Evolutionary conservation across 2,797 vertebrate species (phyloP).

Genomic region (Aulostomus chinensis): DNA sequence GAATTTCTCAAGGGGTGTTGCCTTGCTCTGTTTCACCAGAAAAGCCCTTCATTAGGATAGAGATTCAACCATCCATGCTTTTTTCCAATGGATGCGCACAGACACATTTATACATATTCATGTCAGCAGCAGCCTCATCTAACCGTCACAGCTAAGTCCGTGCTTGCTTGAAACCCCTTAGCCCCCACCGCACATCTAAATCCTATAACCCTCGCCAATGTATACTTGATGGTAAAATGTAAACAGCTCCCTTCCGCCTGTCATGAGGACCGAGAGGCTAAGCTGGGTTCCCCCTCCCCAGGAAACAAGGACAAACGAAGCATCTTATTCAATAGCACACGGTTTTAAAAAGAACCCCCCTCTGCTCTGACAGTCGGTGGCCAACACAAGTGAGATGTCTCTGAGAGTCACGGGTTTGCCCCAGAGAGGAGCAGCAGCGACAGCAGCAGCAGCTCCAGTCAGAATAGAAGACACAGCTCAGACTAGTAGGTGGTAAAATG

Average conservation of each 20-base stretch:
- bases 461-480: slow-evolving; percentile 12
- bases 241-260: slow-evolving; percentile 33
- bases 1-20: slow-evolving; percentile 18
- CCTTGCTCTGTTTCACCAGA: slow-evolving; percentile 33
- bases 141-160: slow-evolving; percentile 15
- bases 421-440: no score
- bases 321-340: slow-evolving; percentile 37
- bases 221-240: slow-evolving; percentile 44
- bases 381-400: slow-evolving; percentile 23
- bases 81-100: slow-evolving; percentile 53
- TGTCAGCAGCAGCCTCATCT: slow-evolving; percentile 22
- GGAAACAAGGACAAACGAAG: slow-evolving; percentile 30
- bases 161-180: slow-evolving; percentile 29
- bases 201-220: slow-evolving; percentile 42
- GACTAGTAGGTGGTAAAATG: slow-evolving; percentile 25
- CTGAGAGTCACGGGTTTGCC: slow-evolving; percentile 21
- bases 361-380: slow-evolving; percentile 3
- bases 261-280: slow-evolving; percentile 8
- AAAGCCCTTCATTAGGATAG: slow-evolving; percentile 35
- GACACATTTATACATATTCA: slow-evolving; percentile 60
- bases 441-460: slow-evolving; percentile 44
- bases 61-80: slow-evolving; percentile 22
- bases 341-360: slow-evolving; percentile 31
- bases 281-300: slow-evolving; percentile 11
- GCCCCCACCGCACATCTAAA: slow-evolving; percentile 33